Conservation (phyloP, 2,797 vertebrate genomes). For the Gymnothorax reevesii region DNA sequence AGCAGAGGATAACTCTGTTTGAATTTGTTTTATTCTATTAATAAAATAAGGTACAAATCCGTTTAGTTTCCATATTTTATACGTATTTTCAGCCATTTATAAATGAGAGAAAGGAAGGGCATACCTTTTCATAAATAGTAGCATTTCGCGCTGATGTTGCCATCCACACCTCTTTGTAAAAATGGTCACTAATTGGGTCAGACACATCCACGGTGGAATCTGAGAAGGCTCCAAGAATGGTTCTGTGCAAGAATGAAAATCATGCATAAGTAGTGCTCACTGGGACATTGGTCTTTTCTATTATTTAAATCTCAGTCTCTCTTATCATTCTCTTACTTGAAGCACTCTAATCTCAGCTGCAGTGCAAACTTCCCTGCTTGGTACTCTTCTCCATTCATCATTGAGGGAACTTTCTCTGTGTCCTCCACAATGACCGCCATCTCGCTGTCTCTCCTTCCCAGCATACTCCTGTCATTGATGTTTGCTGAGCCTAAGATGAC, state of each 20-base stretch:
- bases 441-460: constrained; percentile 96
- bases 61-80: neutral
- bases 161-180: constrained; percentile 98
- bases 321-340: constrained; percentile 72
- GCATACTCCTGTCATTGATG: constrained; percentile 98
- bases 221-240: constrained; percentile 83
- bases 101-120: constrained; percentile 7
- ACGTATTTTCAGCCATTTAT: neutral
- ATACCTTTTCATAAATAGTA: constrained; percentile 95
- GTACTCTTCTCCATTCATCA: constrained; percentile 88
- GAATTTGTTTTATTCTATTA: constrained; percentile 22
- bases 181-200: constrained; percentile 91
- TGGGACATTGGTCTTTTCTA: neutral
- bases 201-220: constrained; percentile 80
- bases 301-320: neutral
- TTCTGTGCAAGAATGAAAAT: constrained; percentile 63
- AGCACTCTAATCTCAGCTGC: constrained; percentile 89
- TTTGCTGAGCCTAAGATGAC: constrained; percentile 86
- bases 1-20: constrained; percentile 25
- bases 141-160: constrained; percentile 89
- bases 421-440: constrained; percentile 91
- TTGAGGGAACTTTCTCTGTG: constrained; percentile 72
- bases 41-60: constrained; percentile 9
- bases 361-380: constrained; percentile 82
- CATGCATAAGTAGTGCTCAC: neutral